Base-by-base conservation (phyloP, 2,888 invertebrate genomes). In the Mythimna loreyi region DNA sequence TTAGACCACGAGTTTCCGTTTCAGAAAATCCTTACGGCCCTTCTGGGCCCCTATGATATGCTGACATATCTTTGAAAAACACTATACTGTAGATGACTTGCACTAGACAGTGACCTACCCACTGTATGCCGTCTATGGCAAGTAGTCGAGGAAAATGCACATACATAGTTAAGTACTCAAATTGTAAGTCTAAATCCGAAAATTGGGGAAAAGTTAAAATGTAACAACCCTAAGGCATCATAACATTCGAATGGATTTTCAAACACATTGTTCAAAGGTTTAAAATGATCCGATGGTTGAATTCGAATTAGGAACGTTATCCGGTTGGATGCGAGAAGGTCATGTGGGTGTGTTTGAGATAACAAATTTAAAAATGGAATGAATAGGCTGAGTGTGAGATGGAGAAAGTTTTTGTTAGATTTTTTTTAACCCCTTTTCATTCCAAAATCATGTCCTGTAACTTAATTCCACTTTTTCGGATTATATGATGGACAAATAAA, bases 251-350 rank as follows among this genome's bases (percentile, higher is more conserved):
- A 28, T 62, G 45, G 47, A 65, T 82, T 66, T 78, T 70, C 45
- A 73, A 76, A 68, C 68, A 81, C 69, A 75, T 80, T 80, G 74
- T 72, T 69, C 72, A 71, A 75, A 73, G 65, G 67, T 73, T 76
- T 62, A 71, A 72, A 79, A 72, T 75, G 67, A 81, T 73, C 77
- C 72, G 62, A 77, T 59, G 52, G 58, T 68, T 72, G 66, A 75
- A 81, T 78, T 78, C 67, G 75, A 79, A 74, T 81, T 79, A 81
- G 57, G 67, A 80, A 72, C 66, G 61, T 71, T 73, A 70, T 81
- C 80, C 75, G 72, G 75, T 72, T 73, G 59, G 53, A 63, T 69
- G 49, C 23, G 71, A 78, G 64, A 80, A 84, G 78, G 82, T 83
- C 75, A 80, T 69, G 63, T 81, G 77, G 82, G 76, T 70, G 82